Base-by-base conservation (phyloP, 2,888 invertebrate genomes). In the Nebria salina region DNA sequence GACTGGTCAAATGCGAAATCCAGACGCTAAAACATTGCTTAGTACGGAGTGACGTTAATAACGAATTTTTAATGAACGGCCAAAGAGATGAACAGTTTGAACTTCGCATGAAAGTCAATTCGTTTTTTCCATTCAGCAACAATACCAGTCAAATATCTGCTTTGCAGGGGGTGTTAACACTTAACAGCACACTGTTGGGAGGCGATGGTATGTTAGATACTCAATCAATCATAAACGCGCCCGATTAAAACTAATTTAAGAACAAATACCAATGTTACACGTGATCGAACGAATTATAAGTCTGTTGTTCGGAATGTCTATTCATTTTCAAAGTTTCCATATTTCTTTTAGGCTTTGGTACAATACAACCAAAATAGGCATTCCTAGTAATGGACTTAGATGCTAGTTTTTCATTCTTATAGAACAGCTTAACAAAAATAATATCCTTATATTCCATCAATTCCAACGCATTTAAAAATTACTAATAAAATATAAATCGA, bases 121-220 rank as follows among this genome's bases (percentile, higher is more conserved):
- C 90, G 65, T 91, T 91, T 84, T 91, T 88, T 84, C 91, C 91
- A 5, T 91, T 91, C 85, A 90, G 89, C 83, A 86, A 87, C 83
- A 87, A 87, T 82, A 84, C 84, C 65, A 86, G 86, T n/a, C 80
- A 81, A 20, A 82, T 82, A 20, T 79, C 82, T 5, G 81, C 77
- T 25, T 65, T 82, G 64, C 82, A 77, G 86, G 91, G 90, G 74
- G 87, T 88, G 64, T 84, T 89, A 20, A 87, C 89, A 13, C 86
- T 92, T 85, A 93, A 93, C 86, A 91, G 90, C 82, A 92, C 92
- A 82, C 90, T 93, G 83, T 90, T 93, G 72, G 92, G 92, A 85
- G 91, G 92, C 54, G 92, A 91, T 78, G 92, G 91, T 84, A 90
- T 93, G 76, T 88, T 94, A 82, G 94, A 94, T 87, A 92, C 94